Evolutionary conservation across 2,888 invertebrate species (phyloP).

Genomic region (Dyspetes luteomarginatus): DNA sequence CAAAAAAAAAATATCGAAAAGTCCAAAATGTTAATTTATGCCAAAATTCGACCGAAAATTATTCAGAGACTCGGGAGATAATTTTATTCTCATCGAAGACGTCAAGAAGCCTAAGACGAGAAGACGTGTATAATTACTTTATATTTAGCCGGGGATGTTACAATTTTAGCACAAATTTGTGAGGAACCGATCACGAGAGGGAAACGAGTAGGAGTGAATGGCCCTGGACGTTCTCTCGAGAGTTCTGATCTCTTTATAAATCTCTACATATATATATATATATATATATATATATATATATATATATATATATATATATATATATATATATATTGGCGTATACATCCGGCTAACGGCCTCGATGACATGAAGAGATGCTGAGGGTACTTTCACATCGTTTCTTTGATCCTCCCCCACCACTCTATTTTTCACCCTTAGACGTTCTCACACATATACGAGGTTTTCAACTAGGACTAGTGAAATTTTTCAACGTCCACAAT

Average conservation of each 20-base stretch:
- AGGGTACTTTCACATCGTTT: conserved; percentile 3
- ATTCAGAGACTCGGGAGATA: no score
- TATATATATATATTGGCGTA: not conserved
- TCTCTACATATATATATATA: not conserved
- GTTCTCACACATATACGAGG: not conserved
- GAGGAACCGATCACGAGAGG: not conserved
- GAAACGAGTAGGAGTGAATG: not conserved
- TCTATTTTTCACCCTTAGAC: not conserved
- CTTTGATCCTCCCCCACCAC: not conserved
- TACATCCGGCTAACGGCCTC: conserved; percentile 10
- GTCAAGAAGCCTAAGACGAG: not conserved
- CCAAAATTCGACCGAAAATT: no score
- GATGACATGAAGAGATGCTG: not conserved
- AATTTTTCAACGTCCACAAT: not conserved
- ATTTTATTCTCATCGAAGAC: not conserved
- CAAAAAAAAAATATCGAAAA: no score
- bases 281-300: not conserved
- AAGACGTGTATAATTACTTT: not conserved
- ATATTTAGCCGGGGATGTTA: not conserved
- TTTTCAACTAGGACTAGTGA: not conserved
- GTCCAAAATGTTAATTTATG: no score
- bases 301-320: not conserved
- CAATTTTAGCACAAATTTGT: conserved; percentile 6
- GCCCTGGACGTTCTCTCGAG: conserved; percentile 5
- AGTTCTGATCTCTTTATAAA: not conserved